phyloP scores from a whole-genome alignment of 2,888 invertebrate genomes.

The Myopa testacea region DNA sequence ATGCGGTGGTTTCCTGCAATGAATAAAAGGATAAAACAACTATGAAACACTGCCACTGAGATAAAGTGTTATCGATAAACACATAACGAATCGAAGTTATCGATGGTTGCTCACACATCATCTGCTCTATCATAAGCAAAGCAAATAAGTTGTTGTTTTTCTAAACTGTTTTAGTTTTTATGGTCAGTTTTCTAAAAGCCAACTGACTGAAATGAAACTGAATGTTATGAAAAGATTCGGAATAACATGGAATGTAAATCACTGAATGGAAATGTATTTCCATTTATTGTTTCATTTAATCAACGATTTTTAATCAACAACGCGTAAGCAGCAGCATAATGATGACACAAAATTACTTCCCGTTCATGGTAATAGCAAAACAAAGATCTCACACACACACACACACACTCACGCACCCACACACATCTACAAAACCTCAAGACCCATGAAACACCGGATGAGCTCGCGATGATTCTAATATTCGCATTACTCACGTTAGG shows the following conservation, averaged over 20 bases:
- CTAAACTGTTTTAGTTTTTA: not conserved
- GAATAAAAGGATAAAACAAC: conserved; percentile 20
- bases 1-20: conserved; percentile 67
- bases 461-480: no score
- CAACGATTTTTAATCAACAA: not conserved
- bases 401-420: no score
- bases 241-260: not conserved
- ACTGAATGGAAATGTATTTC: not conserved
- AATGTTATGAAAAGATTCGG: not conserved
- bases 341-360: not conserved
- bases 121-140: no score
- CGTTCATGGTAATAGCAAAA: not conserved
- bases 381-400: conserved; percentile 40
- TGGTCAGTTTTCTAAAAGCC: not conserved
- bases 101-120: no score
- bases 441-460: no score
- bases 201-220: not conserved
- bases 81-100: not conserved
- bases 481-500: not conserved
- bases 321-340: not conserved
- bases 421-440: no score
- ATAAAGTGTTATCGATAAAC: no score
- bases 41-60: not conserved
- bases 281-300: not conserved
- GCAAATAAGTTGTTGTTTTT: not conserved